Evolutionary conservation across 2,888 invertebrate species (phyloP).

Genomic region (Ceriagrion tenellum): DNA sequence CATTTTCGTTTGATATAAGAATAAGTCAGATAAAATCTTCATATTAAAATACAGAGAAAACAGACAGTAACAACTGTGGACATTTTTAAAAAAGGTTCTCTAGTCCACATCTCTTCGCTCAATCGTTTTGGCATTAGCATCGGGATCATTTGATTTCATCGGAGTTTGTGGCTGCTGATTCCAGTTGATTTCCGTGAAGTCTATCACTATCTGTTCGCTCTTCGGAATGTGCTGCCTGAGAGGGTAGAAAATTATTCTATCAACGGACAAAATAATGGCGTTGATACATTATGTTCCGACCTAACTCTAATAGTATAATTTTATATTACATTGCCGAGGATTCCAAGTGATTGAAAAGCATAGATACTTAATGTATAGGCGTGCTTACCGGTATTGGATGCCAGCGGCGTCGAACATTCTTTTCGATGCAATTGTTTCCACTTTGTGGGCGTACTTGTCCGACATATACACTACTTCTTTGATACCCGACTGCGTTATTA

Average conservation of each 20-base stretch:
- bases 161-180: conserved; percentile 73
- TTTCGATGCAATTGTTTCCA: conserved; percentile 87
- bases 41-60: too few species aligned
- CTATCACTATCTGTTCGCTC: conserved; percentile 83
- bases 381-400: conserved; percentile 83
- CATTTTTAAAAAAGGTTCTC: too few species aligned
- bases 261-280: conserved; percentile 69
- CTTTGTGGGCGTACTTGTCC: conserved; percentile 88
- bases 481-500: conserved; percentile 96
- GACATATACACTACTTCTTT: conserved; percentile 88
- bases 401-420: conserved; percentile 89
- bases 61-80: too few species aligned
- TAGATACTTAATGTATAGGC: too few species aligned
- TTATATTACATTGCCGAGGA: too few species aligned
- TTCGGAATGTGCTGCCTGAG: conserved; percentile 84
- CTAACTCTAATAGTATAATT: too few species aligned
- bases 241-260: conserved; percentile 70
- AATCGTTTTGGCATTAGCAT: background rate
- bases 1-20: too few species aligned
- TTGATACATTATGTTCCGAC: background rate
- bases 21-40: too few species aligned
- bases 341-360: too few species aligned
- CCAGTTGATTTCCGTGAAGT: conserved; percentile 84
- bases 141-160: background rate
- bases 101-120: background rate